phyloP scores from a whole-genome alignment of 2,888 invertebrate species.

The Eucera pruinosa region DNA sequence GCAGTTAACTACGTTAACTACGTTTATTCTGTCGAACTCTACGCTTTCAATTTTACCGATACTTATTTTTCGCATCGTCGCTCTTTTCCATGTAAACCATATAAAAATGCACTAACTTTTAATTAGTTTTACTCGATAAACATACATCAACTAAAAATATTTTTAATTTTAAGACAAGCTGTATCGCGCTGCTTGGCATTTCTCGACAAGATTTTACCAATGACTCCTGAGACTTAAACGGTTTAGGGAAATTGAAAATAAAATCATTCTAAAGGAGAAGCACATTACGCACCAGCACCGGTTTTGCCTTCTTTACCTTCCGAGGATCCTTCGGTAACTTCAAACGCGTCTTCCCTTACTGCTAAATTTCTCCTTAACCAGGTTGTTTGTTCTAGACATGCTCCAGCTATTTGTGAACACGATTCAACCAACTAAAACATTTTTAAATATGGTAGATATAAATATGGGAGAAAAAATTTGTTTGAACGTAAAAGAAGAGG shows the following conservation, averaged over 20 bases:
- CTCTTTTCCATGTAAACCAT: too few species aligned
- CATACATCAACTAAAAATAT: too few species aligned
- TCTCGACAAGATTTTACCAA: too few species aligned
- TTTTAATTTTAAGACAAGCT: too few species aligned
- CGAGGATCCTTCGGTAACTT: constrained; percentile 82
- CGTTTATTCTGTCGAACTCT: too few species aligned
- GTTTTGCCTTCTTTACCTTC: constrained; percentile 81
- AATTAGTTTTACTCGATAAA: too few species aligned
- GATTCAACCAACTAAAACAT: constrained; percentile 89
- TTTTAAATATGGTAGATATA: background rate
- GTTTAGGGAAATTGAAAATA: constrained; percentile 2
- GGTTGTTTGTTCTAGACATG: constrained; percentile 95
- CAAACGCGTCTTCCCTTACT: constrained; percentile 88
- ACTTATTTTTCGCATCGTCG: too few species aligned
- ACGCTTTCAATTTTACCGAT: too few species aligned
- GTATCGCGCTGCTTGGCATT: too few species aligned
- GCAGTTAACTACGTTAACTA: too few species aligned
- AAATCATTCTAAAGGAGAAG: constrained; percentile 44
- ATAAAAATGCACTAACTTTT: too few species aligned
- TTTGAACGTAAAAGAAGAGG: background rate
- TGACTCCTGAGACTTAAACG: too few species aligned
- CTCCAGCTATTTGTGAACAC: constrained; percentile 93
- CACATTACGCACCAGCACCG: constrained; percentile 76
- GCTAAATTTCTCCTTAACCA: constrained; percentile 93
- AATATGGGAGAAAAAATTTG: background rate